Conservation (phyloP, 2,797 vertebrate species). For the Hylomyscus alleni region DNA sequence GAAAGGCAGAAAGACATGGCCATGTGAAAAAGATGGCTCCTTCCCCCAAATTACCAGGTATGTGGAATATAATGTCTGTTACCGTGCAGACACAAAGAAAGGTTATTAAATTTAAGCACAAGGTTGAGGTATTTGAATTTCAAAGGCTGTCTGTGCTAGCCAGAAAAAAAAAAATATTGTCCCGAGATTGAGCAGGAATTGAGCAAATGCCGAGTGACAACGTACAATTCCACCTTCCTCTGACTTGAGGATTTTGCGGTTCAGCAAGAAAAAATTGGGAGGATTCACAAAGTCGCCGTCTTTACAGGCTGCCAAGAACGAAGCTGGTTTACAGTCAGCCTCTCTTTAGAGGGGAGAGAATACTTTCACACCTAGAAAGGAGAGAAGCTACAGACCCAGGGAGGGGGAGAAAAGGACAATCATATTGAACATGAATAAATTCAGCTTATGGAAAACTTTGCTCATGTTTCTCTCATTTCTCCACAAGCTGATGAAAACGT, state of each 20-base stretch:
- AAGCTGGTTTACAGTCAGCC: not conserved
- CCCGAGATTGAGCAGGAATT: conserved; percentile 37
- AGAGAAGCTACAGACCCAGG: conserved; percentile 27
- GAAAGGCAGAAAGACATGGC: not conserved
- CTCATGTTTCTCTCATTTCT: conserved; percentile 69
- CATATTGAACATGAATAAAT: conserved; percentile 55
- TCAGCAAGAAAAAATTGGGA: conserved; percentile 70
- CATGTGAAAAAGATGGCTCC: not conserved
- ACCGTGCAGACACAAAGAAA: not conserved
- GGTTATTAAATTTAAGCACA: conserved; percentile 59
- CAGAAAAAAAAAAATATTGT: conserved; percentile 22
- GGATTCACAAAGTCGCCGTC: conserved; percentile 14
- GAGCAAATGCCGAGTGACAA: conserved; percentile 64
- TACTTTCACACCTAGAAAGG: conserved; percentile 41
- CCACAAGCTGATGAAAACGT: conserved; percentile 63
- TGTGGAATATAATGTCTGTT: not conserved
- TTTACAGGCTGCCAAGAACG: conserved; percentile 58
- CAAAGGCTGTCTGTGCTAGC: conserved; percentile 66
- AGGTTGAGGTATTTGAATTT: conserved; percentile 65
- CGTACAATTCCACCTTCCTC: conserved; percentile 14
- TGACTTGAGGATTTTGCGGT: conserved; percentile 13
- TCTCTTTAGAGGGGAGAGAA: conserved; percentile 16
- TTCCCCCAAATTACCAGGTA: not conserved
- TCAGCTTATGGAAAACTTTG: conserved; percentile 59
- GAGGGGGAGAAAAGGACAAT: conserved; percentile 52